A percentile compares a stretch with the other conserved stretches of the same genome.
These are phyloP conservation scores for Jacana jacana DNA, from an alignment of 2,113 vertebrate species.

Conservation along the genomic window DNA sequence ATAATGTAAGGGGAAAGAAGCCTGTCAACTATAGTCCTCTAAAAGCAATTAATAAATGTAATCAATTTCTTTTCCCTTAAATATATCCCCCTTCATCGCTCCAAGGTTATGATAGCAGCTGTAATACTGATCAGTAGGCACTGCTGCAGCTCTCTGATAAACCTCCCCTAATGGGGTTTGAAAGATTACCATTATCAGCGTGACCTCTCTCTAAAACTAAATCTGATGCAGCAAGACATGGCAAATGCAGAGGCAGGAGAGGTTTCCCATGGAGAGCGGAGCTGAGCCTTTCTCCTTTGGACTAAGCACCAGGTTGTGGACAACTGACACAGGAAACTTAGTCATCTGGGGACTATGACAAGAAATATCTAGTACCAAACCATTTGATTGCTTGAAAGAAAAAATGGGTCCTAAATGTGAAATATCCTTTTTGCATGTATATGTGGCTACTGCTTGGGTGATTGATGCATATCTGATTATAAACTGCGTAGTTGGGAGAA, in stretches of 20 bases:
- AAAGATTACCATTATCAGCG: neutral
- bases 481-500: neutral
- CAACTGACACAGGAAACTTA: neutral
- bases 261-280: neutral
- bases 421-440: neutral
- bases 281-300: neutral
- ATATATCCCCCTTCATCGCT: neutral
- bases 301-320: neutral
- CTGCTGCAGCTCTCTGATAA: neutral
- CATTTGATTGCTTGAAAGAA: neutral
- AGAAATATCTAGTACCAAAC: neutral
- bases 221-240: slow-evolving; percentile 36
- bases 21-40: neutral
- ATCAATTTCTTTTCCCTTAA: neutral
- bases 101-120: neutral
- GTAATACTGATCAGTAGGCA: neutral
- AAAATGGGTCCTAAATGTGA: neutral
- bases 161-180: neutral
- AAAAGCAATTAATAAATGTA: neutral
- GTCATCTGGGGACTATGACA: neutral
- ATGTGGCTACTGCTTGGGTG: neutral
- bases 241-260: slow-evolving; percentile 6
- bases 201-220: neutral
- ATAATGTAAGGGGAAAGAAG: neutral
- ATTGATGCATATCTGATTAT: neutral